A percentile compares a stretch with the other conserved stretches of the same genome.
Evolutionary conservation across 64 coral and sea anemone species (phyloP).

Genomic region (Porites australiensis): DNA sequence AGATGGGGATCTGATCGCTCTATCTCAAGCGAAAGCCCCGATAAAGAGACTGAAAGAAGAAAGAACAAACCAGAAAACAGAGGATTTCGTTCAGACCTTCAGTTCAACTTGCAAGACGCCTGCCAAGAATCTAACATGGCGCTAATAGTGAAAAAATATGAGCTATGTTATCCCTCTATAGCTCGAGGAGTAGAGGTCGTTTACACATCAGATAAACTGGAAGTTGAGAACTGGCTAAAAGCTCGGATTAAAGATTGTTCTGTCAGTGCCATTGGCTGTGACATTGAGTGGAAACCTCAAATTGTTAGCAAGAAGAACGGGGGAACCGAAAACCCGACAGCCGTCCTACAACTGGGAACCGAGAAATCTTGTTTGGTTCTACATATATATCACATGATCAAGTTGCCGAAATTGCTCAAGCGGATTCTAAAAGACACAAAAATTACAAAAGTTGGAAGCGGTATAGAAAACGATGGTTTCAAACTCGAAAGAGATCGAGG

Average conservation of each 20-base stretch:
- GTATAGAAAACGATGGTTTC: conserved; percentile 67
- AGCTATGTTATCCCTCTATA: conserved; percentile 27
- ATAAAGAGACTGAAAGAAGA: too few relatives aligned
- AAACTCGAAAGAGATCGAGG: conserved; percentile 71
- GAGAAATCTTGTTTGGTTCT: conserved; percentile 65
- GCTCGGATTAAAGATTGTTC: conserved; percentile 65
- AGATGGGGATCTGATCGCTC: too few relatives aligned
- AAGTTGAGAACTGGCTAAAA: conserved; percentile 78
- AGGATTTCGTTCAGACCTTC: too few relatives aligned
- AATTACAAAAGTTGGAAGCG: conserved; percentile 88
- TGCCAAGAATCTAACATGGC: too few relatives aligned
- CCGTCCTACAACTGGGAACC: conserved; percentile 82
- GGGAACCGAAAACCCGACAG: conserved; percentile 83
- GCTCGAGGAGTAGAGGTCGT: conserved; percentile 75
- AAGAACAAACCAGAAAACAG: too few relatives aligned
- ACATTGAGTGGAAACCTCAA: conserved; percentile 97
- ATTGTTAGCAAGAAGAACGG: conserved; percentile 86
- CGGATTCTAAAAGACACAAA: conserved; percentile 55
- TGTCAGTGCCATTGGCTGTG: conserved; percentile 67
- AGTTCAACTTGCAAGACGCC: too few relatives aligned
- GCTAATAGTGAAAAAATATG: background rate
- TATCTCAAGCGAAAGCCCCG: too few relatives aligned
- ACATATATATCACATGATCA: conserved; percentile 75
- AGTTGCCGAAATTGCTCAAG: conserved; percentile 66
- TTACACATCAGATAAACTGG: conserved; percentile 69